Conservation (phyloP, 2,113 vertebrate species). For the Sarotherodon lohbergeri region DNA sequence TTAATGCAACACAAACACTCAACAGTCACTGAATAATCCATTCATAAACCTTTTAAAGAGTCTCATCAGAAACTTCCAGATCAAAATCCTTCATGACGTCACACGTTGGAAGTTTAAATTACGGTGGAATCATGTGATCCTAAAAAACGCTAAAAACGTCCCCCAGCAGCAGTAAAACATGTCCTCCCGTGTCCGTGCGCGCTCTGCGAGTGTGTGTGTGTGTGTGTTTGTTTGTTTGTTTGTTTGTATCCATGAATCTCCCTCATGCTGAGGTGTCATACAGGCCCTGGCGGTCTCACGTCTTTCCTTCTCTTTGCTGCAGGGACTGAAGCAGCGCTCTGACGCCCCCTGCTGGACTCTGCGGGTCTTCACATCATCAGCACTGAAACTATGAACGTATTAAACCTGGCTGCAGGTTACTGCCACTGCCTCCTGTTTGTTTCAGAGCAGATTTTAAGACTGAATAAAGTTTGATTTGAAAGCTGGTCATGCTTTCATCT, state of each 20-base stretch:
- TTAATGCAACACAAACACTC: neutral
- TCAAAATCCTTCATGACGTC: neutral
- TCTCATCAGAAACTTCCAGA: neutral
- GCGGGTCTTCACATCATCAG: neutral
- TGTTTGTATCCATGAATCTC: neutral
- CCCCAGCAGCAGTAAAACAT: neutral
- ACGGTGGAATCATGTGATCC: neutral
- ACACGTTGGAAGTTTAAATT: fast-evolving
- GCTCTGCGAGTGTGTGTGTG: neutral
- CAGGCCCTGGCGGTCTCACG: neutral
- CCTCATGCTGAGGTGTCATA: fast-evolving
- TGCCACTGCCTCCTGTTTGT: neutral
- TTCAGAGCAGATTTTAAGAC: neutral
- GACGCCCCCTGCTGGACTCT: neutral
- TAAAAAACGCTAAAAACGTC: fast-evolving
- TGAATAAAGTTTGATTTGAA: neutral
- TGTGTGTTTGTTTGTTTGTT: too few relatives aligned
- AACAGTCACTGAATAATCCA: neutral
- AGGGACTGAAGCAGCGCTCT: neutral
- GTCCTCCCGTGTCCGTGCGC: neutral
- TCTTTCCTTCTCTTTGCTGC: neutral
- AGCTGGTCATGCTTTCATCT: neutral
- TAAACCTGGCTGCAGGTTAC: neutral
- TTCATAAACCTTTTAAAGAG: neutral
- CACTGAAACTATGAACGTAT: neutral